Conservation (phyloP, 2,113 vertebrate genomes). For the Aramus guarauna region DNA sequence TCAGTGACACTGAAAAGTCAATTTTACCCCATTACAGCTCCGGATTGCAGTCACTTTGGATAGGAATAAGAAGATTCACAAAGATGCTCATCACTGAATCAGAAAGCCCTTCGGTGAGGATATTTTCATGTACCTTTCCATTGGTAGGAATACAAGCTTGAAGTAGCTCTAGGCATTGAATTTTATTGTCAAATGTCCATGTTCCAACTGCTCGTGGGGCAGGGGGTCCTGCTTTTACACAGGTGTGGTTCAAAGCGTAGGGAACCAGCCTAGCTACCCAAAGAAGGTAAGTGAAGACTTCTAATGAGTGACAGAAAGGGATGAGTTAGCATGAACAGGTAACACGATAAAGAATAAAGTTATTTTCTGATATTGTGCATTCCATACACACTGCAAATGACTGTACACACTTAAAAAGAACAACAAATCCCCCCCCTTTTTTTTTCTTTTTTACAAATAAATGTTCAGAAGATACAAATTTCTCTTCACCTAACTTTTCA, state of each 20-base stretch:
- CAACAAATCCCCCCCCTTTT: rapidly evolving
- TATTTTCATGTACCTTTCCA: not conserved
- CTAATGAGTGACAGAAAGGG: not conserved
- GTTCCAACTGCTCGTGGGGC: not conserved
- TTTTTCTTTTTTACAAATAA: not conserved
- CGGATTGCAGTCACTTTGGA: not conserved
- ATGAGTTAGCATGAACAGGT: not conserved
- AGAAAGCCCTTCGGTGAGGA: not conserved
- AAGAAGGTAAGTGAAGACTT: not conserved
- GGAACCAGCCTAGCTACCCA: rapidly evolving
- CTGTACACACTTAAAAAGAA: not conserved
- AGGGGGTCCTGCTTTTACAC: not conserved
- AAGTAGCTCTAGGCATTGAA: not conserved
- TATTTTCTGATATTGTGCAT: not conserved
- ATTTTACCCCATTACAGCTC: not conserved
- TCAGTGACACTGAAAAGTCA: not conserved
- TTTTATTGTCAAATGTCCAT: not conserved
- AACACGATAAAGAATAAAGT: rapidly evolving
- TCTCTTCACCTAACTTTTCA: not conserved
- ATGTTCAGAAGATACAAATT: not conserved
- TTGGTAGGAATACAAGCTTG: rapidly evolving
- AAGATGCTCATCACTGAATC: not conserved
- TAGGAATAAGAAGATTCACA: not conserved
- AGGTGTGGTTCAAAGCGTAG: not conserved
- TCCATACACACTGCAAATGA: not conserved